Evolutionary conservation across 2,888 invertebrate species (phyloP).

Genomic region (Zaprionus bogoriensis): DNA sequence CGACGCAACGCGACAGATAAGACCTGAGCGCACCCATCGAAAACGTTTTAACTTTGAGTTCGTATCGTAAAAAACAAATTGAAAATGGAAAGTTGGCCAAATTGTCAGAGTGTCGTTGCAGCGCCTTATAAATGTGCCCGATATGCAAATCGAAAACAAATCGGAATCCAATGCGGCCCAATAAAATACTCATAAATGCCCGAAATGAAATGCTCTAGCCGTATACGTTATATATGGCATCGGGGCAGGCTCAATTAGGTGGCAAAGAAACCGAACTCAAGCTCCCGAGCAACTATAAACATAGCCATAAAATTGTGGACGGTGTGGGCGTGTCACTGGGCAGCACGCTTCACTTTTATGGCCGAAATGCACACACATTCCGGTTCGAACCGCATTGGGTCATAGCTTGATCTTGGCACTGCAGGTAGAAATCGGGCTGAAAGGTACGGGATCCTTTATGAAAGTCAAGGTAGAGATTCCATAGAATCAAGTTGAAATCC

Average conservation of each 20-base stretch:
- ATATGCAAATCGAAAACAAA: constrained; percentile 33
- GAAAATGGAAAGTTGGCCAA: constrained; percentile 44
- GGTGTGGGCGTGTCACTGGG: constrained; percentile 36
- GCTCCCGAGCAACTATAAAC: not conserved
- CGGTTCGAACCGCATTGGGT: not conserved
- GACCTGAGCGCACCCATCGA: not conserved
- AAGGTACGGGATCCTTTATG: not conserved
- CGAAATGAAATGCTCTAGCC: constrained; percentile 23
- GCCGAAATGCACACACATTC: not conserved
- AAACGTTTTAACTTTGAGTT: not conserved
- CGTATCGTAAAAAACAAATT: not conserved
- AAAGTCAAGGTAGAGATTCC: not conserved
- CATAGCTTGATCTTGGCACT: not conserved
- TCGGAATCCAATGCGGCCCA: constrained; percentile 3
- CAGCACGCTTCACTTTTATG: constrained; percentile 38
- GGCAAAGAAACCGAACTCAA: not conserved
- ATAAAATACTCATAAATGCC: constrained; percentile 27
- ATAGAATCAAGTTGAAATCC: not conserved
- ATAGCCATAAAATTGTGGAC: constrained; percentile 18
- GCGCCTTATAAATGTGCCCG: constrained; percentile 4
- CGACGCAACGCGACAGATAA: not conserved
- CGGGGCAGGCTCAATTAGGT: constrained; percentile 30
- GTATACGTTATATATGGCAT: constrained; percentile 17
- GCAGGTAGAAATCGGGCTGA: not conserved
- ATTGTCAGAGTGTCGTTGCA: not conserved